Percentiles rank a stretch among this genome's conserved stretches.
Conservation (phyloP, 2,797 vertebrate species). For the Bovichtus variegatus region DNA sequence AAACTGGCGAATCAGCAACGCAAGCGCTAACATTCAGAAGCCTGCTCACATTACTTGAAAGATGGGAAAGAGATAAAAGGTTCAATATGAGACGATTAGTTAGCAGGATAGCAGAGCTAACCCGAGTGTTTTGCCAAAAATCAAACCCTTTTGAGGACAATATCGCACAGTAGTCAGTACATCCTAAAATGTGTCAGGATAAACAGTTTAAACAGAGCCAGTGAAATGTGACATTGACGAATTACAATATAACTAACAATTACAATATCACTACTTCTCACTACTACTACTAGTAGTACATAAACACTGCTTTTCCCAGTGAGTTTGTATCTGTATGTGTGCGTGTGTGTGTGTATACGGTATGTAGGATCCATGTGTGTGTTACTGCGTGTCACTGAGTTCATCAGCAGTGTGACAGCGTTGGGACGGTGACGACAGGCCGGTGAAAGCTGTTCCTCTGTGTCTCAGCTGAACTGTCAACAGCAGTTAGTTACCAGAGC, state of each 20-base stretch:
- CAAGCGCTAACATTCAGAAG: neutral
- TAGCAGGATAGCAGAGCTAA: neutral
- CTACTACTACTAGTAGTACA: neutral
- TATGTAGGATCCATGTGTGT: constrained; percentile 3
- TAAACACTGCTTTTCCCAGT: neutral
- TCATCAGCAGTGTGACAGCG: constrained; percentile 49
- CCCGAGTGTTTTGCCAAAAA: neutral
- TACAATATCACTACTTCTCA: neutral
- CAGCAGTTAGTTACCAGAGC: constrained; percentile 67
- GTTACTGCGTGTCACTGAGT: constrained; percentile 45
- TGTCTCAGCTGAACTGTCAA: constrained; percentile 73
- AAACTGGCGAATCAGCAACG: neutral
- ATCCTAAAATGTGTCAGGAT: neutral
- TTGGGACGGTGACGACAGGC: constrained; percentile 65
- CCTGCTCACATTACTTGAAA: neutral
- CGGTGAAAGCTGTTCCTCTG: constrained; percentile 70
- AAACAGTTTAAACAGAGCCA: neutral
- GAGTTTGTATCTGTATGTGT: neutral
- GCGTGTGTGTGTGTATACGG: constrained; percentile 15
- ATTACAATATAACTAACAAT: neutral
- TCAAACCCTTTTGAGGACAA: neutral
- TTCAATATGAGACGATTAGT: neutral
- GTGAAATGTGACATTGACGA: neutral
- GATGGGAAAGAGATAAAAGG: neutral
- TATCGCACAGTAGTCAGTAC: neutral